A percentile compares a stretch with the other conserved stretches of the same genome.
Evolutionary conservation across 2,113 vertebrate species (phyloP).

Genomic region (Chiloscyllium plagiosum): DNA sequence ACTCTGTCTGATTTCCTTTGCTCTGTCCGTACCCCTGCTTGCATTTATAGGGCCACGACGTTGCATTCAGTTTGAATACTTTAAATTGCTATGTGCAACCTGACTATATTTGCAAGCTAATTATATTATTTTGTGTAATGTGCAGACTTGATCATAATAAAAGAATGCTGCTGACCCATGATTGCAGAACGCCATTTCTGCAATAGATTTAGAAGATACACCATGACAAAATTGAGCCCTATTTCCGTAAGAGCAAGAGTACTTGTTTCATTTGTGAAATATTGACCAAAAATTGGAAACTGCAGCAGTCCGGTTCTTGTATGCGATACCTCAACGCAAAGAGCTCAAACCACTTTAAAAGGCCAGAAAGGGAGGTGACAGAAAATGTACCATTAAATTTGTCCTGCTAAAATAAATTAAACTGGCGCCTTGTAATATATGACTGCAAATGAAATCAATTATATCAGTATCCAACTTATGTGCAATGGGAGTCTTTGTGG

Average conservation of each 20-base stretch:
- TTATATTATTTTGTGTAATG: not conserved
- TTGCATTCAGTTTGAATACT: not conserved
- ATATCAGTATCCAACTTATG: not conserved
- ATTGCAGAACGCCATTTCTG: not conserved
- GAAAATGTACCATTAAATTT: conserved; percentile 37
- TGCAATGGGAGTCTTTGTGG: conserved; percentile 20
- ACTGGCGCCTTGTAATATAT: conserved; percentile 33
- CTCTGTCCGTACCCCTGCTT: not conserved
- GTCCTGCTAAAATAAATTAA: conserved; percentile 30
- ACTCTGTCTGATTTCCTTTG: not conserved
- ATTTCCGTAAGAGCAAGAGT: not conserved
- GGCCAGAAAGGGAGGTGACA: conserved; percentile 29
- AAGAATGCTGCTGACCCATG: not conserved
- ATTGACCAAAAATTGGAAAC: conserved; percentile 4
- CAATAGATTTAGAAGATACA: conserved; percentile 11
- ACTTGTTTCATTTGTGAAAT: not conserved
- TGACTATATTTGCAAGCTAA: not conserved
- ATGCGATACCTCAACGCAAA: conserved; percentile 12
- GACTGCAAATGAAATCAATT: conserved; percentile 29
- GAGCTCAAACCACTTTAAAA: conserved; percentile 26
- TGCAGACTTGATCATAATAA: not conserved
- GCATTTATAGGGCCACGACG: not conserved
- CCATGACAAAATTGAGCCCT: conserved; percentile 13
- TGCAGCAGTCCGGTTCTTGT: not conserved
- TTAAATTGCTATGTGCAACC: not conserved